Base-by-base conservation (phyloP, 2,888 invertebrate species). In the Drosophila nr. medialis region DNA sequence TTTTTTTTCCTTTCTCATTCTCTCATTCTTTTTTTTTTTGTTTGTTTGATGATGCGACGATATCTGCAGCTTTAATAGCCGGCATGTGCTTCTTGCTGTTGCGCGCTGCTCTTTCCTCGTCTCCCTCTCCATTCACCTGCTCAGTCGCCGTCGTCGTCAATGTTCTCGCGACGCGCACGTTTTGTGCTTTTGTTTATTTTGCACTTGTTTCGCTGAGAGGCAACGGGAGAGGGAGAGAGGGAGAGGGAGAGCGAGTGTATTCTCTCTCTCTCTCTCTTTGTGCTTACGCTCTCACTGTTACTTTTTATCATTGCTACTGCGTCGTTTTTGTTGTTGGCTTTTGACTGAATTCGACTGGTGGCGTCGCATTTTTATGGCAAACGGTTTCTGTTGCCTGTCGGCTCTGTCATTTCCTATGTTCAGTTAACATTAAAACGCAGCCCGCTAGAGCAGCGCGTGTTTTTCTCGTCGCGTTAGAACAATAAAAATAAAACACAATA, bases 341-440 rank as follows among this genome's bases (percentile, higher is more conserved):
- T 54, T 72, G 53, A 71, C 72, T 79, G 67, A 74, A 77, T 74
- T 38, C 54, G 27, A 27, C 27, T 55, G 55, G n/a, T 38, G 74
- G 65, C 72, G 69, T 80, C 74, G 77, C 84, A 86, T 74, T 86
- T 86, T 85, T 85, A 85, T 85, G 73, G 84, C 80, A 85, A 86
- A 81, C 40, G 49, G 64, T 77, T 68, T 51, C 53, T 56, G 63
- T 59, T 32, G 40, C 40, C 40, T 30, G 58, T 56, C 48, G 62
- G 27, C 49, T 48, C 67, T 73, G 74, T 70, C 73, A 53, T 73
- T 79, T 66, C 67, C 79, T 62, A 70, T 80, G 86, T 81, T 84
- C 86, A 85, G 87, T 87, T 85, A 85, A 87, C 85, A 87, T 85
- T 85, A 87, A 83, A 87, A 83, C 85, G 87, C 85, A 78, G 83